Percentiles rank a stretch among this genome's conserved stretches.
phyloP scores from a whole-genome alignment of 2,797 vertebrate species.

The Enteromius paludinosus region DNA sequence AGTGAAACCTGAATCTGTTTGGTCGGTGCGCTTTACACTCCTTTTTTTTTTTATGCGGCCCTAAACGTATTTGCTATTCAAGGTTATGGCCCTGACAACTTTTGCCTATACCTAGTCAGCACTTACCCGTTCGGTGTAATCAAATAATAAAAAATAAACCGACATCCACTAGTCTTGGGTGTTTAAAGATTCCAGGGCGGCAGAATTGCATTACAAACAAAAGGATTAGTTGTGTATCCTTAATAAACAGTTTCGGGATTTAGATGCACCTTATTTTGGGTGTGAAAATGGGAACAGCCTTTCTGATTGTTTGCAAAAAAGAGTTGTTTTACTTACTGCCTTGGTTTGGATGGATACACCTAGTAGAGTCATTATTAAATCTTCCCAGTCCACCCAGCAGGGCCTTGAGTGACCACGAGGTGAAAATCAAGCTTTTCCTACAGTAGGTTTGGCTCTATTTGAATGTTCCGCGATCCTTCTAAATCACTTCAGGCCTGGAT shows the following conservation, averaged over 20 bases:
- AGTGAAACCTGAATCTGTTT: not conserved
- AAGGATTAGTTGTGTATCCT: not conserved
- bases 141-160: slow-evolving; percentile 68
- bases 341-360: slow-evolving; percentile 13
- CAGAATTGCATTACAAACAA: slow-evolving; percentile 55
- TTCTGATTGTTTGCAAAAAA: slow-evolving; percentile 11
- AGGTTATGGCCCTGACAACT: not conserved
- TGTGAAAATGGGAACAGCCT: slow-evolving; percentile 26
- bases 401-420: not conserved
- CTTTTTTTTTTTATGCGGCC: not conserved
- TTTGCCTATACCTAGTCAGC: slow-evolving; percentile 6
- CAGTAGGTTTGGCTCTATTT: slow-evolving; percentile 63
- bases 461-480: slow-evolving; percentile 58
- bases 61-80: not conserved
- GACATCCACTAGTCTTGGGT: slow-evolving; percentile 73
- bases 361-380: not conserved
- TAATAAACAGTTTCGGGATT: not conserved
- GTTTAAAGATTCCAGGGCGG: slow-evolving; percentile 54
- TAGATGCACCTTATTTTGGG: slow-evolving; percentile 3
- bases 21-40: not conserved
- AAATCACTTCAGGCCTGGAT: slow-evolving; percentile 65
- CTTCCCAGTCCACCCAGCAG: not conserved
- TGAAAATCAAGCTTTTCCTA: slow-evolving; percentile 66
- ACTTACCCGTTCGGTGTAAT: slow-evolving; percentile 73
- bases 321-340: not conserved